Evolutionary conservation across 2,888 invertebrate genomes (phyloP).

Genomic region (Carcina quercana): DNA sequence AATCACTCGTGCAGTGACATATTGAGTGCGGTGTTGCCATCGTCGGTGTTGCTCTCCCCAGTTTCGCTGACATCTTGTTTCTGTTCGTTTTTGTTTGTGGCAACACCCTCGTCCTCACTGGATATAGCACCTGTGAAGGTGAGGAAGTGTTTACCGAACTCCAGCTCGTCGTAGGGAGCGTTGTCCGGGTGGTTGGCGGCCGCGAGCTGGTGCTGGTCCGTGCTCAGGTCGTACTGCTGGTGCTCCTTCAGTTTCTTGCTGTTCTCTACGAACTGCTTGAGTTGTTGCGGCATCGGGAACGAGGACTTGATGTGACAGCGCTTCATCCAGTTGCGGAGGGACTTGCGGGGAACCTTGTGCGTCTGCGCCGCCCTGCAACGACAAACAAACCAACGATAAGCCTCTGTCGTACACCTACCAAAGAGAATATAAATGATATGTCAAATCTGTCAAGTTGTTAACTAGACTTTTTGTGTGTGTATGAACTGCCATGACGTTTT

Average conservation of each 20-base stretch:
- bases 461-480: no score
- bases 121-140: slow-evolving; percentile 37
- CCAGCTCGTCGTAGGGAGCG: slow-evolving; percentile 40
- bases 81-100: slow-evolving; percentile 22
- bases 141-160: slow-evolving; percentile 63
- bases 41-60: slow-evolving; percentile 19
- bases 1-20: slow-evolving; percentile 51
- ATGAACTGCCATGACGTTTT: no score
- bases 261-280: slow-evolving; percentile 73
- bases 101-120: slow-evolving; percentile 45
- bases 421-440: no score
- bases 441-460: no score
- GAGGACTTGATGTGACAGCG: slow-evolving; percentile 75
- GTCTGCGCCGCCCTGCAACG: slow-evolving; percentile 73
- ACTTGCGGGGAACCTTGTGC: slow-evolving; percentile 75
- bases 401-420: no score
- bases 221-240: slow-evolving; percentile 30
- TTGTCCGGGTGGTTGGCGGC: slow-evolving; percentile 27
- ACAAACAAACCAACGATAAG: no score
- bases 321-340: slow-evolving; percentile 77
- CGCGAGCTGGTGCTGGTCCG: no score
- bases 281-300: slow-evolving; percentile 74
- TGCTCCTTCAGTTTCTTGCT: slow-evolving; percentile 64
- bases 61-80: slow-evolving; percentile 21
- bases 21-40: slow-evolving; percentile 39